Evolutionary conservation across 1,140 invertebrate species (phyloP).

Genomic region (Zaprionus nigranus): DNA sequence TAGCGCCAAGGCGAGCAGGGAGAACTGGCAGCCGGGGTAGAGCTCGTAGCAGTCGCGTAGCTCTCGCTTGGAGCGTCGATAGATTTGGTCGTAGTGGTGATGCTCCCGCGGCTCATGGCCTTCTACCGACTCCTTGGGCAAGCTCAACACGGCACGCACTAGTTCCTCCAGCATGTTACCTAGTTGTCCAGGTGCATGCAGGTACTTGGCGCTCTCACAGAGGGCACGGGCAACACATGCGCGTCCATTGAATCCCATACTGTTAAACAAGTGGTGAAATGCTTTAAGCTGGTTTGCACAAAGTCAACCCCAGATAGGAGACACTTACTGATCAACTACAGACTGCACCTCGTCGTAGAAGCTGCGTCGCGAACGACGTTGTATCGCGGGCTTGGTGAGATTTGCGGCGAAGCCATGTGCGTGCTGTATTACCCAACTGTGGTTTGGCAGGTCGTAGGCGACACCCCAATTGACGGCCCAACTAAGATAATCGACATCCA

Average conservation of each 20-base stretch:
- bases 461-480: conserved; percentile 89
- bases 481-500: conserved; percentile 73
- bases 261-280: conserved; percentile 57
- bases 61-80: conserved; percentile 61
- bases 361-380: conserved; percentile 88
- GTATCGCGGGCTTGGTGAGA: conserved; percentile 84
- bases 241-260: conserved; percentile 89
- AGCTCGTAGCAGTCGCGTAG: conserved; percentile 85
- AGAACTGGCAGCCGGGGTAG: conserved; percentile 88
- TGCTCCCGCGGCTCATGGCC: conserved; percentile 57
- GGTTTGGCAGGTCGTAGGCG: conserved; percentile 90
- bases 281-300: neutral
- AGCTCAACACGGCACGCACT: conserved; percentile 86
- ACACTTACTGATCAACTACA: conserved; percentile 88
- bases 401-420: conserved; percentile 77
- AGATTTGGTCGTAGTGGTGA: conserved; percentile 72
- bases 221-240: conserved; percentile 88
- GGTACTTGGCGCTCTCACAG: conserved; percentile 88
- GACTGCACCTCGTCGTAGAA: conserved; percentile 89
- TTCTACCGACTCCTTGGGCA: conserved; percentile 51
- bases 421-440: conserved; percentile 87
- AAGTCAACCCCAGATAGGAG: neutral
- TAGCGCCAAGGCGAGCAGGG: conserved; percentile 89
- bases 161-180: conserved; percentile 90
- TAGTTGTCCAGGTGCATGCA: conserved; percentile 81